Evolutionary conservation across 2,888 invertebrate genomes (phyloP).

Genomic region (Cheilosia soror): DNA sequence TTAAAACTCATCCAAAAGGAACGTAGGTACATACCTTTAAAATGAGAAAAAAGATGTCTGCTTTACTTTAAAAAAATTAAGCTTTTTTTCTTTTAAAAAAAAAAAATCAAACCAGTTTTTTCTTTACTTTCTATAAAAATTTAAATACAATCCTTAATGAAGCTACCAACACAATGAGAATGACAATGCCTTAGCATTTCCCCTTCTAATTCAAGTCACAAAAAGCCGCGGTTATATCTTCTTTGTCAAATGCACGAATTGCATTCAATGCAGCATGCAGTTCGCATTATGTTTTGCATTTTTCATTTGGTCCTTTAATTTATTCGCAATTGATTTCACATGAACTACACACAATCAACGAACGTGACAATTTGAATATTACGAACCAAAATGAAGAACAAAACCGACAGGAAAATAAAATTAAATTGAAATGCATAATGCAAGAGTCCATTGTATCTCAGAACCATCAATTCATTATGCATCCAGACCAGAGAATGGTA

Average conservation of each 20-base stretch:
- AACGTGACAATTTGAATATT: conserved; percentile 70
- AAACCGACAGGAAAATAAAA: conserved; percentile 41
- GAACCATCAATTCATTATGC: conserved; percentile 66
- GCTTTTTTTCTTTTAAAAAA: too few species aligned
- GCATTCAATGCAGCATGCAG: not conserved
- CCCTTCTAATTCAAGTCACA: too few species aligned
- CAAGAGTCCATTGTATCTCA: conserved; percentile 50
- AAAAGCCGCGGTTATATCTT: not conserved
- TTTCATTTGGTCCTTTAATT: conserved; percentile 57
- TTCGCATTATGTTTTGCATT: not conserved
- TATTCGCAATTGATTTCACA: conserved; percentile 64
- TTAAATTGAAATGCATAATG: conserved; percentile 65
- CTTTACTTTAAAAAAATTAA: too few species aligned
- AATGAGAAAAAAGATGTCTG: too few species aligned
- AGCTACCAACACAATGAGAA: too few species aligned
- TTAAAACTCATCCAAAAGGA: too few species aligned
- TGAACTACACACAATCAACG: conserved; percentile 51
- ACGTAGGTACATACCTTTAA: too few species aligned
- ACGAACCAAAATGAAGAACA: conserved; percentile 6
- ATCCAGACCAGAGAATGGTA: conserved; percentile 36
- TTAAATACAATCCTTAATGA: too few species aligned
- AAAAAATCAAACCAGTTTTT: too few species aligned
- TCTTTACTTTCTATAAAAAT: too few species aligned
- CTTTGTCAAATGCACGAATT: conserved; percentile 31
- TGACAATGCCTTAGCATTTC: too few species aligned